Evolutionary conservation across 2,797 vertebrate species (phyloP).

Genomic region (Rhinoraja longicauda): DNA sequence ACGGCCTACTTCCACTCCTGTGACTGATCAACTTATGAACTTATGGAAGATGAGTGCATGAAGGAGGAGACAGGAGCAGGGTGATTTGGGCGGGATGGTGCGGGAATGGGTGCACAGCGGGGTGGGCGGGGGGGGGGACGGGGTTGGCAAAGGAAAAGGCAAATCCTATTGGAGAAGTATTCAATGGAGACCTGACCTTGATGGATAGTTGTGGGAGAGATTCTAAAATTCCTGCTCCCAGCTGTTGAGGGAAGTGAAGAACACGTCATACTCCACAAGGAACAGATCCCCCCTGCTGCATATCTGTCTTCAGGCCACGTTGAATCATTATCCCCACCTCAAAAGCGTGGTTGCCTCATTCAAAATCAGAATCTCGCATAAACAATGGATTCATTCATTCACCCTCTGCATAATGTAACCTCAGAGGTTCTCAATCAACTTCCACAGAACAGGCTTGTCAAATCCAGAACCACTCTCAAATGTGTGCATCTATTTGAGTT

Average conservation of each 20-base stretch:
- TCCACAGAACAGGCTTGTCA: background rate
- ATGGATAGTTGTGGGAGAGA: background rate
- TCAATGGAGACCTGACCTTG: background rate
- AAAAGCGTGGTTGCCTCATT: background rate
- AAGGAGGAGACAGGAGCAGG: too few relatives aligned
- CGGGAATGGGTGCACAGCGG: too few relatives aligned
- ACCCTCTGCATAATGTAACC: background rate
- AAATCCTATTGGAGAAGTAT: too few relatives aligned
- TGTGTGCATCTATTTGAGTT: background rate
- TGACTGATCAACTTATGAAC: too few relatives aligned
- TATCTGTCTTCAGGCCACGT: background rate
- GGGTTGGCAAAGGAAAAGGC: too few relatives aligned
- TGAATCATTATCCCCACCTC: background rate
- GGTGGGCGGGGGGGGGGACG: too few relatives aligned
- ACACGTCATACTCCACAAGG: too few relatives aligned
- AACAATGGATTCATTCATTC: background rate
- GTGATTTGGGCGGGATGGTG: too few relatives aligned
- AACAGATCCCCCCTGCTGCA: background rate
- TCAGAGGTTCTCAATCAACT: background rate
- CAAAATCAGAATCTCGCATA: background rate
- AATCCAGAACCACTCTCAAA: background rate
- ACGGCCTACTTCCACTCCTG: too few relatives aligned
- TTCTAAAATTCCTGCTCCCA: background rate
- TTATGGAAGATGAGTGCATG: too few relatives aligned
- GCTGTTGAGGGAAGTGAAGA: background rate